These are phyloP conservation scores for Percopsis transmontana DNA, from an alignment of 2,113 vertebrate species.

Conservation along the genomic window DNA sequence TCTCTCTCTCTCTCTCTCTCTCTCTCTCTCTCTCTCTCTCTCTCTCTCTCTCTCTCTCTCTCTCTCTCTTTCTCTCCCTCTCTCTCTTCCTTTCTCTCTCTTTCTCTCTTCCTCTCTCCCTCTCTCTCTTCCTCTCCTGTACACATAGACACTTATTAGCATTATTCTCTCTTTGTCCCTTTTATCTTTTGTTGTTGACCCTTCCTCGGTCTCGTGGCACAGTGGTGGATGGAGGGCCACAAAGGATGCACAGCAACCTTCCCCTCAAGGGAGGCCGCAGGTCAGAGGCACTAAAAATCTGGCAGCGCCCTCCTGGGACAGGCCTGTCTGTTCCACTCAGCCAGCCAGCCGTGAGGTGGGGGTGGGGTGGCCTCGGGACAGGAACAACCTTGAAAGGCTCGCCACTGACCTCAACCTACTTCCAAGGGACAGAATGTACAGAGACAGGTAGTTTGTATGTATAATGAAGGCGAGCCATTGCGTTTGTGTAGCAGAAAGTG, in stretches of 20 bases:
- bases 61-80: too few relatives aligned
- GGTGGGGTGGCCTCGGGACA: slow-evolving; percentile 43
- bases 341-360: slow-evolving; percentile 50
- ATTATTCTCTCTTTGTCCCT: background rate
- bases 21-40: too few relatives aligned
- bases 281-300: slow-evolving; percentile 70
- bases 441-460: background rate
- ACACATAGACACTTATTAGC: background rate
- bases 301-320: slow-evolving; percentile 56
- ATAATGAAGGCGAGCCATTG: too few relatives aligned
- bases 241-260: slow-evolving; percentile 36
- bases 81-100: background rate
- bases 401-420: slow-evolving; percentile 50
- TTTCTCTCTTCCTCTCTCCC: slow-evolving; percentile 2
- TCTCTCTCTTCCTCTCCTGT: background rate
- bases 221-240: slow-evolving; percentile 34
- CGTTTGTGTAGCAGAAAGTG: too few relatives aligned
- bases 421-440: background rate
- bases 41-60: too few relatives aligned
- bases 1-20: too few relatives aligned
- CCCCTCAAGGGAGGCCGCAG: slow-evolving; percentile 52
- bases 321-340: slow-evolving; percentile 67
- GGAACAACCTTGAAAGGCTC: slow-evolving; percentile 63
- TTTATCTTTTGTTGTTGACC: too few relatives aligned
- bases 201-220: slow-evolving; percentile 15